Base-by-base conservation (phyloP, 2,113 vertebrate species). In the Eubucco bourcierii region DNA sequence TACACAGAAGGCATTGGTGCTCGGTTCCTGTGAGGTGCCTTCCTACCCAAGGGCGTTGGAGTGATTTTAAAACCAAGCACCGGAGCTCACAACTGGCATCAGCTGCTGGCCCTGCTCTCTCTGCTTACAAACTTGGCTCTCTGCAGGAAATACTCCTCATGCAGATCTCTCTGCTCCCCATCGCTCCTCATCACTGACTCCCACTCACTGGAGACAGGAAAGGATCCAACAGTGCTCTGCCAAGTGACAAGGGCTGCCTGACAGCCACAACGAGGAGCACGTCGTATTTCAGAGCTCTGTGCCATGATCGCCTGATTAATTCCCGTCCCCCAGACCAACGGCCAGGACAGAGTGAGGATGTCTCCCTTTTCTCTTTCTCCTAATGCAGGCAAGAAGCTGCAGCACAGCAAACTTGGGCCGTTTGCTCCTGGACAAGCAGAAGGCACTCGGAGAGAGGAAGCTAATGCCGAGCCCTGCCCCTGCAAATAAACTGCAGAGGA, bases 321-420 rank as follows among this genome's bases (percentile, higher is more conserved):
- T 46, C 71, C 89, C 71, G 90, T 53, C 55, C 70, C 61, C 80
- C 58, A 46, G 12, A 33, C 47, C 41, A 50, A 23, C 25, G 67
- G 19, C 39, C 55, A 28, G 55, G 14, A 21, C 3, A 1, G 63
- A 44, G 50, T 2, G 34, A 70, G 27, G 24, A 46, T 1, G 1
- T 50, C 72, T 82, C 4, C 2, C 33, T 90, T 70, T 63, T 37
- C 28, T 75, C 13, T 23, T 46, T 63, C 58, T 79, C 55, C 33
- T 5, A 0, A 19, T 4, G 27, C 3, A 4, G n/a, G 37, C 9
- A 39, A 39, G 18, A 85, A 83, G 19, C 56, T 5, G 10, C 56
- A 64, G 70, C 79, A 15, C 0, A 1, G 73, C 0, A 1, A 67
- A 59, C 21, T 73, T 87, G 1, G 2, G 39, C 1, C 0, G 23